Base-by-base conservation (phyloP, 2,797 vertebrate species). In the Ctenopoma multispine region DNA sequence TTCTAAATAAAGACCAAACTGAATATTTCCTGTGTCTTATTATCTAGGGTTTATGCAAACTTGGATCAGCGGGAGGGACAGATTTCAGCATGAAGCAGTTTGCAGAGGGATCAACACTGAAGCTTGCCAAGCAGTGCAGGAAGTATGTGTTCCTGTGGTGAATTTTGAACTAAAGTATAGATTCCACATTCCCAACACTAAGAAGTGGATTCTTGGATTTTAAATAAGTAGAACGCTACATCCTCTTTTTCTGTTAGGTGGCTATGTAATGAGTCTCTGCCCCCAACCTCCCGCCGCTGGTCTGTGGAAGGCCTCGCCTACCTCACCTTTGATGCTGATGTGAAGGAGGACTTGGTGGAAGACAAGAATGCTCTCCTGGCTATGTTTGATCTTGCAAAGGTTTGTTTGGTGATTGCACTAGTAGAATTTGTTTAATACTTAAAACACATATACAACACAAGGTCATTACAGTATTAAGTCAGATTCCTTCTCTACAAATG, bases 81-180 rank as follows among this genome's bases (percentile, higher is more conserved):
- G 98, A 99, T 88, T 98, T 98, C 82, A 99, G 98, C 95, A 98
- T 99, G 98, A 99, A 99, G 92, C 98, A 99, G 92, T 99, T 99
- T 93, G 98, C 98, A 0, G 98, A 99, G 83, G 98, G 98, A 75
- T 99, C 98, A 51, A 99, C 97, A 0, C 94, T 97, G 62, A 99
- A 97, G 69, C 87, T 99, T 41, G 96, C 98, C 87, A 99, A 97
- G 87, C 98, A 99, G 87, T 99, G 98, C 90, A 95, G 97, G 77
- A 99, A 98, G 98, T 99, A 94, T 84, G 97, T 74, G 17, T 65
- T 29, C 5, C 48, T 72, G 65, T 40, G 13, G 48, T 40, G 24
- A 64, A 47, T 68, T n/a, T 50, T 50, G 7, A 75, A 36, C 41
- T 23, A 23, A 9, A 20, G 9, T 24, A 29, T 36, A 40, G 27